A percentile compares a stretch with the other conserved stretches of the same genome.
These are phyloP conservation scores for Xylota segnis DNA, from an alignment of 2,888 invertebrate genomes.

Conservation along the genomic window DNA sequence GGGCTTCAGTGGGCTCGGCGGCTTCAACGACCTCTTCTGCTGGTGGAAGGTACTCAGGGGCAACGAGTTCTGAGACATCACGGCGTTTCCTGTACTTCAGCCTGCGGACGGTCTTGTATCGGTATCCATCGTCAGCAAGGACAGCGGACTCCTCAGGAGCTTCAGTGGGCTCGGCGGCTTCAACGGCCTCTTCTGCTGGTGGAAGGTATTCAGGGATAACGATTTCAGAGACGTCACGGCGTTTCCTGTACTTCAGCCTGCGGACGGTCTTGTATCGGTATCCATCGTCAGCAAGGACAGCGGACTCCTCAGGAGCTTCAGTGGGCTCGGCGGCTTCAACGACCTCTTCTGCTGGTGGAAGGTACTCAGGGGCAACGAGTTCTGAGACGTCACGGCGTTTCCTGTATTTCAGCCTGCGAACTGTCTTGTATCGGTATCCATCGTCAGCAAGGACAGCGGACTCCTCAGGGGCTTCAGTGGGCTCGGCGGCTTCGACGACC, in stretches of 20 bases:
- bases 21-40: no score
- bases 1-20: background rate
- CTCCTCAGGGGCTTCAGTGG: conserved; percentile 30
- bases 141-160: conserved; percentile 75
- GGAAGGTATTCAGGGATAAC: conserved; percentile 77
- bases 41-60: conserved; percentile 6
- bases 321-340: conserved; percentile 11
- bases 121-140: conserved; percentile 79
- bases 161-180: conserved; percentile 36
- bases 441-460: conserved; percentile 80
- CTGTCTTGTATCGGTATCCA: conserved; percentile 74
- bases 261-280: conserved; percentile 60
- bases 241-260: conserved; percentile 33
- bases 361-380: conserved; percentile 55
- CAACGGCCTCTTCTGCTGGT: conserved; percentile 75
- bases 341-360: conserved; percentile 39
- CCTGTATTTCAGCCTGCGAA: conserved; percentile 75
- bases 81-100: conserved; percentile 80
- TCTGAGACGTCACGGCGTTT: conserved; percentile 81
- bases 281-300: conserved; percentile 73
- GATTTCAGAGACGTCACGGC: conserved; percentile 65
- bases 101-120: conserved; percentile 80
- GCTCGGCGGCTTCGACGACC: conserved; percentile 14
- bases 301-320: conserved; percentile 29
- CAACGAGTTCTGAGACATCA: conserved; percentile 79